Base-by-base conservation (phyloP, 2,797 vertebrate species). In the Gastrophryne carolinensis region DNA sequence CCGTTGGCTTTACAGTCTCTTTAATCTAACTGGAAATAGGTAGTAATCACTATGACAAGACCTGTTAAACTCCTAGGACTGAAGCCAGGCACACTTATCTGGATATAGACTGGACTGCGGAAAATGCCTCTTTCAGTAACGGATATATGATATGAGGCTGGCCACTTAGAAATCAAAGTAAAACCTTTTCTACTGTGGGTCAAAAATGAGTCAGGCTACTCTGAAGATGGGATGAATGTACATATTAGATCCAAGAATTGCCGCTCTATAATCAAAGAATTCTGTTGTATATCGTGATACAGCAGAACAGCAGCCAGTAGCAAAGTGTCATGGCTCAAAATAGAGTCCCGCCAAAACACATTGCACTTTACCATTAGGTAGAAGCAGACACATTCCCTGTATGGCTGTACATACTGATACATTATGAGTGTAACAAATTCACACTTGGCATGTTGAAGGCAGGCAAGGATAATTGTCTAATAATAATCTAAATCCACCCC, bases 231-330 rank as follows among this genome's bases (percentile, higher is more conserved):
- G 5, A 12, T 34, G 19, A 34, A 49, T 50, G 8, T 21, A 44
- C 15, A 15, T 62, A 32, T 66, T 52, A 66, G 11, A 10, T 67
- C 13, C 27, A 27, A 34, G 32, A 27, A 10, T 24, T 27, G 13
- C 21, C 11, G 3, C 17, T 24, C 3, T 26, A 17, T 2, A 4
- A 27, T 8, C 24, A 27, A 29, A 17, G 50, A 54, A 68, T 56
- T 39, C 17, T 56, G 71, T 65, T 73, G 61, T 44, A 75, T 67
- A 67, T 50, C 50, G 53, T 58, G 52, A 75, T 75, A 58, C 60
- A 63, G 13, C 32, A n/a, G 21, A 13, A 57, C 39, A 57, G 52
- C 63, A 35, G 41, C 39, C 39, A 67, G 32, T 60, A 23, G 39
- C 29, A 58, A 35, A 24, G 47, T 21, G 62, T 37, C 63, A 75